Evolutionary conservation across 2,113 vertebrate genomes (phyloP).

Genomic region (Willisornis vidua): DNA sequence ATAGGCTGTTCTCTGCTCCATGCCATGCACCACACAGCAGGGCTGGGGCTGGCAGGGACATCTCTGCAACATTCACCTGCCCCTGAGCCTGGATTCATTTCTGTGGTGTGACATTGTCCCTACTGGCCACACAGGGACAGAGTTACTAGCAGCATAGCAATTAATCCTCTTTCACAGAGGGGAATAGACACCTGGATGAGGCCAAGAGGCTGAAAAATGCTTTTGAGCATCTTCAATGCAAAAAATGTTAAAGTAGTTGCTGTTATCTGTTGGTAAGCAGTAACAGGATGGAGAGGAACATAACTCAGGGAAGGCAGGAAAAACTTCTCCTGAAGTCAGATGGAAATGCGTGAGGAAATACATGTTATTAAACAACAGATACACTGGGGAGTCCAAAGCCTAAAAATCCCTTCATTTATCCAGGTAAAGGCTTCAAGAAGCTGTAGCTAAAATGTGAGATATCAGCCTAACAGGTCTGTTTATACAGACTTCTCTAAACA

Average conservation of each 20-base stretch:
- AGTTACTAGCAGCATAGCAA: not conserved
- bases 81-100: not conserved
- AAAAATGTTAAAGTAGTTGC: not conserved
- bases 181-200: not conserved
- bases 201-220: not conserved
- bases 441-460: slow-evolving; percentile 5
- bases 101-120: not conserved
- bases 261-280: not conserved
- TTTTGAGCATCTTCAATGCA: not conserved
- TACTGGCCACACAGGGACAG: not conserved
- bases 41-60: not conserved
- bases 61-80: rapidly evolving
- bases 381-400: not conserved
- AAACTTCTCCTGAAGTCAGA: not conserved
- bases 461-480: not conserved
- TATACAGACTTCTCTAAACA: slow-evolving; percentile 49
- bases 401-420: slow-evolving; percentile 28
- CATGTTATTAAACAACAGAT: not conserved
- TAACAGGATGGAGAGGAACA: not conserved
- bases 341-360: not conserved
- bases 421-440: not conserved
- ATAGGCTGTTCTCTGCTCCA: not conserved
- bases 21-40: rapidly evolving
- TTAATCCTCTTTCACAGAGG: not conserved
- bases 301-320: not conserved